phyloP scores from a whole-genome alignment of 2,113 vertebrate genomes.

The Festucalex cinctus region DNA sequence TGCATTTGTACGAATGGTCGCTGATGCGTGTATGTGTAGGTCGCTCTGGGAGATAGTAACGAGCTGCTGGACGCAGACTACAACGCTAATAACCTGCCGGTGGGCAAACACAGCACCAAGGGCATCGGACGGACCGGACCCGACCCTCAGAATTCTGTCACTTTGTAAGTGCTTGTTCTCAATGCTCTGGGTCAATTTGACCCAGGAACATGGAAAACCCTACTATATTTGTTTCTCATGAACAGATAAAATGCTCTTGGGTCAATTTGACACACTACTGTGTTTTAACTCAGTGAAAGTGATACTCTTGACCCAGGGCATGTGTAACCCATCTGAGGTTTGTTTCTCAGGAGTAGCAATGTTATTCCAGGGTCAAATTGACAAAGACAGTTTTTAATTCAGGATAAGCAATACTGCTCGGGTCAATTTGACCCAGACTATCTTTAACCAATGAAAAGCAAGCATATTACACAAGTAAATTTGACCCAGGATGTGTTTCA shows the following conservation, averaged over 20 bases:
- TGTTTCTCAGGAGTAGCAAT: not conserved
- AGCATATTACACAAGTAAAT: too few species aligned
- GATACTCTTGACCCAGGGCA: too few species aligned
- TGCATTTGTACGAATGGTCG: constrained; percentile 1
- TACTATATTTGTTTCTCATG: too few species aligned
- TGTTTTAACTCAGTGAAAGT: not conserved
- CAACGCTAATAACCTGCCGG: constrained; percentile 72
- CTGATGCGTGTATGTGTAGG: constrained; percentile 63
- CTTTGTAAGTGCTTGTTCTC: constrained; percentile 71
- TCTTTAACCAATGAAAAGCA: too few species aligned
- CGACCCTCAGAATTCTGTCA: constrained; percentile 59
- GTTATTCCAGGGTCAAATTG: not conserved
- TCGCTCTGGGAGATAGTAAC: constrained; percentile 81
- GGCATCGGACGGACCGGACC: constrained; percentile 84
- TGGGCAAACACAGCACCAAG: constrained; percentile 84
- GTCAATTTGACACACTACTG: too few species aligned
- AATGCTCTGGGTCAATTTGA: not conserved
- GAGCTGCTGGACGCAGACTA: constrained; percentile 80
- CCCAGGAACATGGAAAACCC: not conserved
- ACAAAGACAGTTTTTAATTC: too few species aligned
- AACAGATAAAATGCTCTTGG: too few species aligned
- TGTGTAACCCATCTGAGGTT: not conserved
- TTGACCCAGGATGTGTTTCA: too few species aligned
- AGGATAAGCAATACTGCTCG: too few species aligned
- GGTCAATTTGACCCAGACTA: too few species aligned